phyloP scores from a whole-genome alignment of 2,113 vertebrate species.

The Chaetodon trifascialis region DNA sequence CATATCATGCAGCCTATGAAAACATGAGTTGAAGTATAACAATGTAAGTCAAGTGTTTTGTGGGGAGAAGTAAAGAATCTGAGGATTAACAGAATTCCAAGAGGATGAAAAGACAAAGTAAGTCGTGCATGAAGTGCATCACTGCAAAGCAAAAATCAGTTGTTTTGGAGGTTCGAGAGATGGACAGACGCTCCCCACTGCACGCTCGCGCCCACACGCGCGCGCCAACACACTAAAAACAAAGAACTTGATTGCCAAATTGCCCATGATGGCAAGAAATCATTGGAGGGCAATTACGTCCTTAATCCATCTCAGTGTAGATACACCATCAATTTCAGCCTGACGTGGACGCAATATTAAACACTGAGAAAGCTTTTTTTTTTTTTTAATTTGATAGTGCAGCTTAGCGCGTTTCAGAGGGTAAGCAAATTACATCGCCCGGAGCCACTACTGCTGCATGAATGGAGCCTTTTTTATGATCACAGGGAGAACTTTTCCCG shows the following conservation, averaged over 20 bases:
- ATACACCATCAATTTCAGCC: not conserved
- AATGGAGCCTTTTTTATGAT: slow-evolving; percentile 92
- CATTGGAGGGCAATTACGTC: slow-evolving; percentile 24
- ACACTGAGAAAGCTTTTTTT: slow-evolving; percentile 80
- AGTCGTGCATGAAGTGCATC: not conserved
- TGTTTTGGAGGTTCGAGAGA: not conserved
- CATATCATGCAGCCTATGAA: not conserved
- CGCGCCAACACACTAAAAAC: slow-evolving; percentile 14
- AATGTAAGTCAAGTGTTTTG: not conserved
- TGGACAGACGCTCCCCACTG: not conserved
- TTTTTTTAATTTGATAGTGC: slow-evolving; percentile 86
- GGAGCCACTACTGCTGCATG: slow-evolving; percentile 86
- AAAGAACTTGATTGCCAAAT: slow-evolving; percentile 42
- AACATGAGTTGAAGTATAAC: not conserved
- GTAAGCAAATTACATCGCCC: slow-evolving; percentile 91
- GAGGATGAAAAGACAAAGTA: not conserved
- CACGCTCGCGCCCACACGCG: not conserved
- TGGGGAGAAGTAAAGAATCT: not conserved
- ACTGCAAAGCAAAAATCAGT: not conserved
- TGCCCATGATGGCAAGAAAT: slow-evolving; percentile 6
- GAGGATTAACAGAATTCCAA: not conserved
- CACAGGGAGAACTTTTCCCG: slow-evolving; percentile 84
- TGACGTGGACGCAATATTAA: slow-evolving; percentile 63
- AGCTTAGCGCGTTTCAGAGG: slow-evolving; percentile 89
- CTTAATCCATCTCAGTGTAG: slow-evolving; percentile 23